Evolutionary conservation across 2,113 vertebrate species (phyloP).

Genomic region (Sula dactylatra): DNA sequence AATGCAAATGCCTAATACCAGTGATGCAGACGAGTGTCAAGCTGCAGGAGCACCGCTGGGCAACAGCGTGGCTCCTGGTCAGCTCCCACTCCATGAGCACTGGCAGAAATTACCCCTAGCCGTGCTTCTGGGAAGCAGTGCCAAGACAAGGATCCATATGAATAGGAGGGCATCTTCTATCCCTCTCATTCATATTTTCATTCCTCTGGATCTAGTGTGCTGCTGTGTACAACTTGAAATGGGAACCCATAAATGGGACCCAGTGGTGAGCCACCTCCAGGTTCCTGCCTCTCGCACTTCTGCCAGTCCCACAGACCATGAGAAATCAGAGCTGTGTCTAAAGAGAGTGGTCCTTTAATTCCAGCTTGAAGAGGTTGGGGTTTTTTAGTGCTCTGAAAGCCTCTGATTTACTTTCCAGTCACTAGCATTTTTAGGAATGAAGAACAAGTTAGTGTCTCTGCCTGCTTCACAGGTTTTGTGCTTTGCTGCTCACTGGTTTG

Average conservation of each 20-base stretch:
- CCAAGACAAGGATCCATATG: fast-evolving
- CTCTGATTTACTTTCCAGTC: not conserved
- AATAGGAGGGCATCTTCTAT: not conserved
- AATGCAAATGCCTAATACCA: not conserved
- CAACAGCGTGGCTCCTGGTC: not conserved
- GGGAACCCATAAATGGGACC: not conserved
- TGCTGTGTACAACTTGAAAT: not conserved
- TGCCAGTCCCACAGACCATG: not conserved
- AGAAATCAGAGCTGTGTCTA: not conserved
- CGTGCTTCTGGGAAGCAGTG: not conserved
- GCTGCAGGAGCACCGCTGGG: not conserved
- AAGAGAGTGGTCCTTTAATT: not conserved
- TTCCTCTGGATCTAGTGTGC: not conserved
- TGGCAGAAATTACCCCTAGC: not conserved
- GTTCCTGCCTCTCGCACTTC: not conserved
- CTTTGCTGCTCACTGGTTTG: not conserved
- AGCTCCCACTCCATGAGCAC: not conserved
- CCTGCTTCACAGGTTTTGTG: not conserved
- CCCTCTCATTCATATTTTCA: not conserved
- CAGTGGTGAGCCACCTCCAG: not conserved
- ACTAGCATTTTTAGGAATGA: not conserved
- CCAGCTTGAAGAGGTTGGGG: not conserved
- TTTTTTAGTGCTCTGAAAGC: not conserved
- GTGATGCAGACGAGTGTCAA: not conserved
- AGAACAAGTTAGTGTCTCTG: not conserved